These are phyloP conservation scores for Drosophila takahashii DNA, from an alignment of 1,140 invertebrate species.

Conservation along the genomic window DNA sequence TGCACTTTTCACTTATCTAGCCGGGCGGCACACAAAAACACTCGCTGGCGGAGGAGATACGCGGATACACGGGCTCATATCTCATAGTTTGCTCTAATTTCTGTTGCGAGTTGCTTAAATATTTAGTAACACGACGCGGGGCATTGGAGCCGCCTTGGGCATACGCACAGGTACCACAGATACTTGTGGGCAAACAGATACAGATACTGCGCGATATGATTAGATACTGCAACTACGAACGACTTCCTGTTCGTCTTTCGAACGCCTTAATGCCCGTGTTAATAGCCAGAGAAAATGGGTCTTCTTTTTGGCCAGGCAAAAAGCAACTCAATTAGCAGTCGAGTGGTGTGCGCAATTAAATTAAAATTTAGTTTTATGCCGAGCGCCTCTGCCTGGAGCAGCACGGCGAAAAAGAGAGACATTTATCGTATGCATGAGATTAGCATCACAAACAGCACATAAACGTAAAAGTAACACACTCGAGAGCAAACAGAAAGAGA, in stretches of 20 bases:
- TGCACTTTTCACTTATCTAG: constrained; percentile 76
- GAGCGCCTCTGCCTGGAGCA: constrained; percentile 43
- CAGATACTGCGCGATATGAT: constrained; percentile 61
- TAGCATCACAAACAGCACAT: constrained; percentile 83
- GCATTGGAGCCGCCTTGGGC: too few species aligned
- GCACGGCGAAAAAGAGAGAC: constrained; percentile 24
- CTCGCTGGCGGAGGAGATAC: constrained; percentile 8
- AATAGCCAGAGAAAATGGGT: constrained; percentile 36
- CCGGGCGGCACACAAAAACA: constrained; percentile 12
- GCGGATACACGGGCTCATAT: constrained; percentile 37
- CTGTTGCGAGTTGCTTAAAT: constrained; percentile 73
- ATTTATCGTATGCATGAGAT: constrained; percentile 81
- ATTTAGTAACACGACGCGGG: constrained; percentile 69
- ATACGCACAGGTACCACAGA: constrained; percentile 29
- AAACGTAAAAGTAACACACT: constrained; percentile 79
- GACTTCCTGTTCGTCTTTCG: constrained; percentile 65
- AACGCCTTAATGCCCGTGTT: constrained; percentile 59
- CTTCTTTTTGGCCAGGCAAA: constrained; percentile 5
- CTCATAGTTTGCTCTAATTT: constrained; percentile 76
- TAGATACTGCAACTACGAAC: constrained; percentile 58
- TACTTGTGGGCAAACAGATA: constrained; percentile 14
- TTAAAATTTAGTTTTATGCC: constrained; percentile 80
- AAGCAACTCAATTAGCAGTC: constrained; percentile 76
- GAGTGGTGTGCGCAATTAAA: constrained; percentile 74
- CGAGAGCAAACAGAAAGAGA: constrained; percentile 38